Conservation (phyloP, 2,113 vertebrate genomes). For the Gnathonemus echidnorhynchus region DNA sequence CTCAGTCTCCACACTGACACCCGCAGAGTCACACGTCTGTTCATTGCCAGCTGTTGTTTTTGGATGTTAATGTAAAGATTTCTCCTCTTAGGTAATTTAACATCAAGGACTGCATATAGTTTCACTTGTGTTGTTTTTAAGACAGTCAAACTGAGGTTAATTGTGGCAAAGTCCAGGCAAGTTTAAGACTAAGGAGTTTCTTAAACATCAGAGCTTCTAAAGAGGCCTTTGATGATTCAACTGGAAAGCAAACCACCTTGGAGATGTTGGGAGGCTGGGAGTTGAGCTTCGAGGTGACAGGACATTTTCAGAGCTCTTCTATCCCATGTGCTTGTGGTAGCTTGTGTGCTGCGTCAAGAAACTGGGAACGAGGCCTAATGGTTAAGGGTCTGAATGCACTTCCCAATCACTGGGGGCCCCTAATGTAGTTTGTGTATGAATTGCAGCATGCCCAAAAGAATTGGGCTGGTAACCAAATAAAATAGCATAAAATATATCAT, state of each 20-base stretch:
- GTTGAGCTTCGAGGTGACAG: not conserved
- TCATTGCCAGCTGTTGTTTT: not conserved
- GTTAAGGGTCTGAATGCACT: not conserved
- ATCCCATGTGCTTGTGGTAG: not conserved
- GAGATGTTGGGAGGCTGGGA: not conserved
- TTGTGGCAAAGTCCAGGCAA: slow-evolving; percentile 13
- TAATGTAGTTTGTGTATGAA: not conserved
- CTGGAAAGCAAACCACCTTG: not conserved
- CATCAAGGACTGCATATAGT: not conserved
- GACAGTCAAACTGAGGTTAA: not conserved
- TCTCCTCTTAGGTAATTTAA: not conserved
- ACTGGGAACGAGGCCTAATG: not conserved
- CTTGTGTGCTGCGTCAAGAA: not conserved
- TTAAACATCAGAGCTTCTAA: not conserved
- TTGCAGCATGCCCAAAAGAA: not conserved
- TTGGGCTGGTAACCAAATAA: not conserved
- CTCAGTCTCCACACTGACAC: not conserved
- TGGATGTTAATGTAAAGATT: not conserved
- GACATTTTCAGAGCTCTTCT: not conserved
- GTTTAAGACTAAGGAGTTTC: not conserved
- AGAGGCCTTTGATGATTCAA: not conserved
- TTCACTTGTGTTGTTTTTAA: slow-evolving; percentile 13
- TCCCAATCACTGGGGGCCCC: not conserved
- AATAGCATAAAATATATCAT: not conserved
- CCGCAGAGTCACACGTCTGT: not conserved